Base-by-base conservation (phyloP, 37 sponge, comb jelly and placozoan genomes). In the Mnemiopsis leidyi region DNA sequence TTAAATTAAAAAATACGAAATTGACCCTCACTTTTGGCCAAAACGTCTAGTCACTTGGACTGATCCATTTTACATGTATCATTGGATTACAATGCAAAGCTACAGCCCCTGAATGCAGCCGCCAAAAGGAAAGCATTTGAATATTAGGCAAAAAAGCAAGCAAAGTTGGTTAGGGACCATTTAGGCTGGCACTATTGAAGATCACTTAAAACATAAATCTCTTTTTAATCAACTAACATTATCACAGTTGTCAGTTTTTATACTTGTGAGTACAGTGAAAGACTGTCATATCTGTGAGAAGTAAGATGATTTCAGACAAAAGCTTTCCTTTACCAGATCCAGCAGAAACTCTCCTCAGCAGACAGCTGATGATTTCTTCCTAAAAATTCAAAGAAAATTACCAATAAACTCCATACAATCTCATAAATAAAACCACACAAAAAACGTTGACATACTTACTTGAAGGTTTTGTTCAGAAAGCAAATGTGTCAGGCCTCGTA, bases 321-420 rank as follows among this genome's bases (percentile, higher is more conserved):
- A 85, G 90, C 90, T 85, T 85, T 39, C 90, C 90, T 85, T 37
- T 13, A 23, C 90, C 90, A 3, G n/a, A 35, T 36, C 36, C 90
- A 39, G 90, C 32, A 1, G 90, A 85, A 0, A 85, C 90, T 29
- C n/a, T n/a, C 0, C 90, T 35, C 0, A 85, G 61, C 61, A 85
- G 36, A 29, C 61, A 36, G 61, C 90, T 85, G 23, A 85, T 85
- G 16, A 85, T 37, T 85, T 85, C 90, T 37, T 85, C 90, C 90
- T 85, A 5, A 32, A 7, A 29, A n/a, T n/a, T n/a, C n/a, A n/a
- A n/a, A n/a, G n/a, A n/a, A n/a, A n/a, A 20, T 67, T 21, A 67
- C 13, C 68, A 21, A 20, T 67, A 20, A 67, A 20, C 68, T 20
- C 68, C 20, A 21, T 67, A 71, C 25, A 71, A 23, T n/a, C n/a